Evolutionary conservation across 2,797 vertebrate genomes (phyloP).

Genomic region (Mormyrops attenuatus): DNA sequence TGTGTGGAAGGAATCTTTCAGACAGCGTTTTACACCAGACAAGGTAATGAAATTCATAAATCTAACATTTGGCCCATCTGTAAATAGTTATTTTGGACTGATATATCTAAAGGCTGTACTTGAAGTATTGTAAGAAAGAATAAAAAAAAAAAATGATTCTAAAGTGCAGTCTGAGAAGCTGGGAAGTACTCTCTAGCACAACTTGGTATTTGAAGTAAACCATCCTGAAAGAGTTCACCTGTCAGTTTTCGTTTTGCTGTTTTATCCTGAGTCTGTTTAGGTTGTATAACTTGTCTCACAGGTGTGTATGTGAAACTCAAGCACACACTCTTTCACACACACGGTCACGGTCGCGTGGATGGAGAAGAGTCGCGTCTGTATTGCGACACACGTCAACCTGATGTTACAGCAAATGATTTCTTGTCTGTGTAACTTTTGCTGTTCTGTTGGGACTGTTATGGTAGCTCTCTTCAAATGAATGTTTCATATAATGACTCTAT

Average conservation of each 20-base stretch:
- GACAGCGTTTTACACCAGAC: conserved; percentile 25
- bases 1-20: conserved; percentile 47
- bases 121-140: conserved; percentile 40
- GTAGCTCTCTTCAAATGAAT: conserved; percentile 79
- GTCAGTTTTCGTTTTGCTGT: neutral
- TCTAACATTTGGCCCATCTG: conserved; percentile 54
- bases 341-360: conserved; percentile 52
- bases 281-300: conserved; percentile 23
- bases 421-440: conserved; percentile 71
- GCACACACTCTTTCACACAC: conserved; percentile 49
- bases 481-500: conserved; percentile 79
- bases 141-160: conserved; percentile 18
- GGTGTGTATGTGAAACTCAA: conserved; percentile 56
- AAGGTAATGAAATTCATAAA: conserved; percentile 20
- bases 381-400: conserved; percentile 42
- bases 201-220: conserved; percentile 18
- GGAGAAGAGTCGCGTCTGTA: conserved; percentile 49
- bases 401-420: conserved; percentile 64
- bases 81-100: conserved; percentile 62
- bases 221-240: neutral
- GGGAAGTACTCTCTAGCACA: conserved; percentile 48
- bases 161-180: neutral
- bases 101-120: conserved; percentile 51
- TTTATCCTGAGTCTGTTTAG: neutral
- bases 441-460: conserved; percentile 68